A percentile compares a stretch with the other conserved stretches of the same genome.
Conservation (phyloP, 1,140 invertebrate genomes). For the Triops cancriformis region DNA sequence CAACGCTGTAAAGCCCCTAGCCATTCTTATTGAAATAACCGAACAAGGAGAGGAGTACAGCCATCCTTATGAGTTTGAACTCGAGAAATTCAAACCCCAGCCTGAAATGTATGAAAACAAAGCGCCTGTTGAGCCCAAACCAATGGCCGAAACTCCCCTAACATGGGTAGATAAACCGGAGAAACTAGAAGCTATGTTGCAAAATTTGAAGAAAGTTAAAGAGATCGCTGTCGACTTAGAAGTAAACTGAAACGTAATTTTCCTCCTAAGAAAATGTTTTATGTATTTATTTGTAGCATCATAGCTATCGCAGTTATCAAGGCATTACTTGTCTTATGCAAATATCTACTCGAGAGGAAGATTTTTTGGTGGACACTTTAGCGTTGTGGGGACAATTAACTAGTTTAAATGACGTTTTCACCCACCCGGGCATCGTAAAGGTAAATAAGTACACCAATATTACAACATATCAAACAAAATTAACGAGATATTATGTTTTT, state of each 20-base stretch:
- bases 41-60: slow-evolving; percentile 52
- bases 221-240: slow-evolving; percentile 84
- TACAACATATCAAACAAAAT: too few species aligned
- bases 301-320: slow-evolving; percentile 70
- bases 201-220: slow-evolving; percentile 53
- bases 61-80: slow-evolving; percentile 84
- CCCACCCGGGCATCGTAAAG: slow-evolving; percentile 83
- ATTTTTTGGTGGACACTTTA: slow-evolving; percentile 89
- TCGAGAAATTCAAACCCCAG: slow-evolving; percentile 57
- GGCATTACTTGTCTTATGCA: slow-evolving; percentile 90
- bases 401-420: slow-evolving; percentile 82
- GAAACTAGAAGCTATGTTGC: slow-evolving; percentile 55
- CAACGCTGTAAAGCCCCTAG: slow-evolving; percentile 72
- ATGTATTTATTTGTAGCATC: slow-evolving; percentile 48
- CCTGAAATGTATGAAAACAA: slow-evolving; percentile 38
- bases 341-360: slow-evolving; percentile 74
- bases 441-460: too few species aligned
- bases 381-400: slow-evolving; percentile 69
- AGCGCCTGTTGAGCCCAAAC: slow-evolving; percentile 34
- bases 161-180: slow-evolving; percentile 57
- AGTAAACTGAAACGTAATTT: slow-evolving; percentile 36
- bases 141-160: slow-evolving; percentile 55
- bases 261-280: too few species aligned
- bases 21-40: slow-evolving; percentile 56
- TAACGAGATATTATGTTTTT: too few species aligned